Evolutionary conservation across 2,888 invertebrate genomes (phyloP).

Genomic region (Chironomus tentans): DNA sequence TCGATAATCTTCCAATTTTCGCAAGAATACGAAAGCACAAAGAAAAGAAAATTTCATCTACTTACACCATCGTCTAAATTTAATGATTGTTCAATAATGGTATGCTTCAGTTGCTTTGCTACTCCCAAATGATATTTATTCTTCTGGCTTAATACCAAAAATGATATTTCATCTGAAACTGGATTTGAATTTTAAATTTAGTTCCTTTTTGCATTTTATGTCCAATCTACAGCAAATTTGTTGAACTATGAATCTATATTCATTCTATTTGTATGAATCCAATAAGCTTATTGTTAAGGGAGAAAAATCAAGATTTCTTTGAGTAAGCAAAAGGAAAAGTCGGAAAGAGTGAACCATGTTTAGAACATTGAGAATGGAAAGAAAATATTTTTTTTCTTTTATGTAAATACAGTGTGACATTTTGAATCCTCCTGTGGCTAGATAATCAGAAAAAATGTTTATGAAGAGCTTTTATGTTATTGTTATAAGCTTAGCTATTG

Average conservation of each 20-base stretch:
- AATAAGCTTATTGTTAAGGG: neutral
- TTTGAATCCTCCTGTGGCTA: neutral
- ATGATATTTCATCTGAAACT: slow-evolving; percentile 44
- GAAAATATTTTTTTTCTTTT: neutral
- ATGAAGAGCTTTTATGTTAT: neutral
- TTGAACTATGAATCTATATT: no score
- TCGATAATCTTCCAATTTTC: slow-evolving; percentile 1
- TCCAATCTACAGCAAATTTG: slow-evolving; percentile 1
- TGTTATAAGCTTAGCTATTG: neutral
- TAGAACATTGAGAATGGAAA: no score
- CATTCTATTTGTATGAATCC: neutral
- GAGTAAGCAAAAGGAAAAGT: neutral
- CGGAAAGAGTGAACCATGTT: neutral
- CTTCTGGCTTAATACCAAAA: slow-evolving; percentile 56
- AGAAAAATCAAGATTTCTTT: neutral
- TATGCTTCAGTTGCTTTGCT: slow-evolving; percentile 47
- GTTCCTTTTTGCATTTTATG: neutral
- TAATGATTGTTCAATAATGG: slow-evolving; percentile 49
- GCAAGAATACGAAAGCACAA: neutral
- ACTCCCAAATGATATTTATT: slow-evolving; percentile 55
- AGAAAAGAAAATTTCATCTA: slow-evolving; percentile 31
- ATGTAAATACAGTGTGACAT: slow-evolving; percentile 10
- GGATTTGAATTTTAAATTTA: slow-evolving; percentile 27
- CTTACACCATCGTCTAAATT: slow-evolving; percentile 32
- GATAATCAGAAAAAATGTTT: slow-evolving; percentile 1